Base-by-base conservation (phyloP, 2,797 vertebrate species). In the Coilia nasus region DNA sequence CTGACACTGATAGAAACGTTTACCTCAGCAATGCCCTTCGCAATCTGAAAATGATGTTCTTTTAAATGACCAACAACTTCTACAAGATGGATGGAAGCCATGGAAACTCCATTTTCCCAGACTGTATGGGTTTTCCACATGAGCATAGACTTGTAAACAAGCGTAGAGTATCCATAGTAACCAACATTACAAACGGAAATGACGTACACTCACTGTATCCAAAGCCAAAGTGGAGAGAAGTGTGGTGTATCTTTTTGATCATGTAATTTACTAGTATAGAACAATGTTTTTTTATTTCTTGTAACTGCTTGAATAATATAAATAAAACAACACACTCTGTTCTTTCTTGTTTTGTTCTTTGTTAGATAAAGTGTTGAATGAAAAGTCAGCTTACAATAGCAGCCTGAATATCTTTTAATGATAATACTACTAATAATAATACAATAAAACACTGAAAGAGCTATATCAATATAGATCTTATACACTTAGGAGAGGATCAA, bases 1-100 rank as follows among this genome's bases (percentile, higher is more conserved):
- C 67, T 15, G 28, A 75, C 67, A 75, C 10, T 15, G 28, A 75
- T 28, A 75, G 4, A 71, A 25, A 0, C 0, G 0, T 35, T 92
- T 92, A 96, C 96, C 94, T 95, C 91, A 3, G 90, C 92, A 59
- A 94, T 89, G 71, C 83, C 81, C 90, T 89, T 94, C 35, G 95
- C 95, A 21, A 92, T 83, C 59, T 95, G 93, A 84, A 96, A 96
- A 82, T 64, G 5, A 2, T n/a, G 41, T 14, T 92, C 92, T 90
- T 89, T 95, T 84, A 94, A 83, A 23, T 91, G 88, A 6, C 95
- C 89, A 12, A 93, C 92, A 75, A 96, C 90, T 89, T 94, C 89
- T 10, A 87, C 5, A 35, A 19, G 28, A 14, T 75, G 28, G 4
- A 10, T 35, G 31, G 67, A 75, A 35, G 67, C 31, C 67, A 75